Percentiles rank a stretch among this genome's conserved stretches.
Conservation (phyloP, 2,797 vertebrate genomes). For the Peromyscus eremicus region DNA sequence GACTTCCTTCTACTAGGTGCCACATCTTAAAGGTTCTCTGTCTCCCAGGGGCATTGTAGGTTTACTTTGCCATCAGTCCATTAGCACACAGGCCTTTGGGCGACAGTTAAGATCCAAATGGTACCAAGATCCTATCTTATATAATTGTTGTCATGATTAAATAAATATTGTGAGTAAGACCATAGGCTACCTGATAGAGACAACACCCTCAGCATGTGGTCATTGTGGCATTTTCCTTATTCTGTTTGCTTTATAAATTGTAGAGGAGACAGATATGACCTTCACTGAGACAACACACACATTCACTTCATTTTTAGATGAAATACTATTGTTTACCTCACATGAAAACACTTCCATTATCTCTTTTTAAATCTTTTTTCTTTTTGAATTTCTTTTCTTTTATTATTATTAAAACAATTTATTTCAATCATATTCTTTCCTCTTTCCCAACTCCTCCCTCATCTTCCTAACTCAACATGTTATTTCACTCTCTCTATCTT, state of each 20-base stretch:
- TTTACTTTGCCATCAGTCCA: background rate
- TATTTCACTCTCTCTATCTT: background rate
- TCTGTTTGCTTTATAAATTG: background rate
- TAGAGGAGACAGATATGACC: background rate
- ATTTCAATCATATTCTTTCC: background rate
- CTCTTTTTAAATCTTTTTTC: background rate
- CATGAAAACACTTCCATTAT: background rate
- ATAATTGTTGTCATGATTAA: background rate
- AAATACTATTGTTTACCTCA: constrained; percentile 2
- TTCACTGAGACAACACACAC: background rate
- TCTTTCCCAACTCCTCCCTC: background rate
- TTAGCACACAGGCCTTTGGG: background rate
- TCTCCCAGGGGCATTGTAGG: background rate
- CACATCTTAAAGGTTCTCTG: background rate
- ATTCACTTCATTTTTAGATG: background rate
- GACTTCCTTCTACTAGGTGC: background rate
- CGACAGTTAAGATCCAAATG: background rate
- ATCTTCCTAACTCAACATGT: background rate
- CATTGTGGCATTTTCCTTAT: background rate
- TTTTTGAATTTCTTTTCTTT: background rate
- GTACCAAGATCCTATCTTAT: background rate
- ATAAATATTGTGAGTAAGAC: background rate
- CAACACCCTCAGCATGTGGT: background rate
- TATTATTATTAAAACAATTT: background rate
- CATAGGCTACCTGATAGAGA: background rate